phyloP scores from a whole-genome alignment of 2,797 vertebrate genomes.

The Myripristis murdjan region DNA sequence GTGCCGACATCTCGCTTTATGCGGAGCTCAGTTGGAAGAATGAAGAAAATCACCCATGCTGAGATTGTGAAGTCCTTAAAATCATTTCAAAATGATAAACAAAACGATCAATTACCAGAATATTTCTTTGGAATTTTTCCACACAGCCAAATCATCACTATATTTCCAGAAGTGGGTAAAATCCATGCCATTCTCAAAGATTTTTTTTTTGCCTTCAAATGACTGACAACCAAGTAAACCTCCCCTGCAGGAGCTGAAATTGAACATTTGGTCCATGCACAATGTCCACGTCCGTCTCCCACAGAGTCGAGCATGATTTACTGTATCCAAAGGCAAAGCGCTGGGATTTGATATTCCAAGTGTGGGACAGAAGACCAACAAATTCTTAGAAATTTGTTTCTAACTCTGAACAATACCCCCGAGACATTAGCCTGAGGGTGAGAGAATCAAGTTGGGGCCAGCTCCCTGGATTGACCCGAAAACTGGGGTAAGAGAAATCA shows the following conservation, averaged over 20 bases:
- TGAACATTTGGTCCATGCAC: not conserved
- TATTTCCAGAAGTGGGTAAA: constrained; percentile 19
- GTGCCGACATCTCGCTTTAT: constrained; percentile 10
- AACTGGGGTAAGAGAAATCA: not conserved
- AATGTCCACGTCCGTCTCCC: too few species aligned
- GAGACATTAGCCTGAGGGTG: too few species aligned
- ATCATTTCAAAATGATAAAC: constrained; percentile 26
- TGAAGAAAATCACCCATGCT: not conserved
- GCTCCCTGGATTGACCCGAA: not conserved
- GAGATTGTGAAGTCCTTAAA: constrained; percentile 33
- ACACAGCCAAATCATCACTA: too few species aligned
- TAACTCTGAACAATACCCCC: not conserved
- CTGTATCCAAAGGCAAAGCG: not conserved
- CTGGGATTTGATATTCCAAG: not conserved
- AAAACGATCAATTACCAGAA: constrained; percentile 3
- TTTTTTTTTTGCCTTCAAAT: constrained; percentile 4
- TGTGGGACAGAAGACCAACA: not conserved
- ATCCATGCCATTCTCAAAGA: constrained; percentile 25
- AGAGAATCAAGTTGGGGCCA: not conserved
- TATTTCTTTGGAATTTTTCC: not conserved
- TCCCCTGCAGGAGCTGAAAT: not conserved
- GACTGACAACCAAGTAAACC: not conserved
- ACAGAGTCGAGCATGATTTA: too few species aligned
- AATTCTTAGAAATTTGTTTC: not conserved
- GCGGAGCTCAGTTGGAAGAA: constrained; percentile 3